phyloP scores from a whole-genome alignment of 2,113 vertebrate genomes.

The Leptobrachium leishanense region DNA sequence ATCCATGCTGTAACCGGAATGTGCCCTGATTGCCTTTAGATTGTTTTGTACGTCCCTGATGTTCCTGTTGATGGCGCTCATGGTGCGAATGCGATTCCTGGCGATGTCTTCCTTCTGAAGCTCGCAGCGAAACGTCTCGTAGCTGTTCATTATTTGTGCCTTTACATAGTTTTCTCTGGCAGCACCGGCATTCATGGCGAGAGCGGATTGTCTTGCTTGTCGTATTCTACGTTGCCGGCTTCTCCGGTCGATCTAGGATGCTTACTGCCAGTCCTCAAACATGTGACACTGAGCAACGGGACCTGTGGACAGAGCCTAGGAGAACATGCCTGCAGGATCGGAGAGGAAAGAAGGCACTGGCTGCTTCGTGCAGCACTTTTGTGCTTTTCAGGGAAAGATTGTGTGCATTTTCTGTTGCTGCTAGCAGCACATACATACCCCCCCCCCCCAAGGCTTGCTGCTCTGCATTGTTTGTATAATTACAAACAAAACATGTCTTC shows the following conservation, averaged over 20 bases:
- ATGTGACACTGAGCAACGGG: no score
- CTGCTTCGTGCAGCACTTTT: no score
- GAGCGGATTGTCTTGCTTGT: background rate
- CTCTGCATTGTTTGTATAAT: background rate
- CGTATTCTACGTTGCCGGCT: no score
- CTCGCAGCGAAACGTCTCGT: constrained; percentile 1
- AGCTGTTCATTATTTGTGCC: constrained; percentile 25
- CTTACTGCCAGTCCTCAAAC: no score
- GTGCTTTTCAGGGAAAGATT: background rate
- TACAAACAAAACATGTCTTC: background rate
- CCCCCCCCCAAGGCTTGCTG: background rate
- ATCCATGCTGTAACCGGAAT: constrained; percentile 11
- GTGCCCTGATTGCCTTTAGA: background rate
- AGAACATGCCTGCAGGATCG: no score
- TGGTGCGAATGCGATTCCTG: background rate
- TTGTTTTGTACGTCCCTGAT: background rate
- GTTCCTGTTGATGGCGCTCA: background rate
- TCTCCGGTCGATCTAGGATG: no score
- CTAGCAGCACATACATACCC: background rate
- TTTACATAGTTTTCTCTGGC: background rate
- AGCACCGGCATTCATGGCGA: constrained; percentile 12
- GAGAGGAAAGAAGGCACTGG: no score
- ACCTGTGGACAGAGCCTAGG: no score
- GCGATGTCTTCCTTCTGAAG: background rate
- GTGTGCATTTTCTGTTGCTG: background rate